Conservation (phyloP, 64 coral and sea anemone species). For the Pachyseris speciosa region DNA sequence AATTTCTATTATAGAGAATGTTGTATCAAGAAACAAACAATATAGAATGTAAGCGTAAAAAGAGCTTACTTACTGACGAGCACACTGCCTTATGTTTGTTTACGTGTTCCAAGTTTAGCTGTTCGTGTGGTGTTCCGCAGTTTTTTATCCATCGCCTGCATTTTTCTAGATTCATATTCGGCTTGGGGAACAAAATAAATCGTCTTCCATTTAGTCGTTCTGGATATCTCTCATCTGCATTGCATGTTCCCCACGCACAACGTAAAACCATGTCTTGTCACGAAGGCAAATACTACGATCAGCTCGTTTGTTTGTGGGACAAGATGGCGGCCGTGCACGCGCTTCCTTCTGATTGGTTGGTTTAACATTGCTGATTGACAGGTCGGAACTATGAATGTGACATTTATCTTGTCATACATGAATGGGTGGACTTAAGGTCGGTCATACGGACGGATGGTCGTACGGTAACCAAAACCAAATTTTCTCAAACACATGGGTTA, state of each 20-base stretch:
- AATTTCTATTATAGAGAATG: neutral
- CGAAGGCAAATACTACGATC: neutral
- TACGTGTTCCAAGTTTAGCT: slow-evolving; percentile 47
- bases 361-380: too few relatives aligned
- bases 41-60: too few relatives aligned
- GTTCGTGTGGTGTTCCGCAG: slow-evolving; percentile 47
- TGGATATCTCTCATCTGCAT: slow-evolving; percentile 59
- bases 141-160: slow-evolving; percentile 65
- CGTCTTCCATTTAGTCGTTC: slow-evolving; percentile 33
- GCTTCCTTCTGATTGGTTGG: too few relatives aligned
- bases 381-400: too few relatives aligned
- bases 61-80: slow-evolving; percentile 26
- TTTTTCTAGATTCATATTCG: slow-evolving; percentile 61
- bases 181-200: slow-evolving; percentile 63
- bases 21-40: slow-evolving; percentile 21
- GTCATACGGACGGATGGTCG: too few relatives aligned
- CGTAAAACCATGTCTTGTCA: slow-evolving; percentile 54
- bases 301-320: slow-evolving; percentile 28
- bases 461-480: too few relatives aligned
- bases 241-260: slow-evolving; percentile 60
- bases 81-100: slow-evolving; percentile 78
- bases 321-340: too few relatives aligned
- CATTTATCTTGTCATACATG: too few relatives aligned
- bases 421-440: too few relatives aligned
- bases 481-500: too few relatives aligned